Conservation (phyloP, 2,888 invertebrate species). For the Abrostola tripartita region DNA sequence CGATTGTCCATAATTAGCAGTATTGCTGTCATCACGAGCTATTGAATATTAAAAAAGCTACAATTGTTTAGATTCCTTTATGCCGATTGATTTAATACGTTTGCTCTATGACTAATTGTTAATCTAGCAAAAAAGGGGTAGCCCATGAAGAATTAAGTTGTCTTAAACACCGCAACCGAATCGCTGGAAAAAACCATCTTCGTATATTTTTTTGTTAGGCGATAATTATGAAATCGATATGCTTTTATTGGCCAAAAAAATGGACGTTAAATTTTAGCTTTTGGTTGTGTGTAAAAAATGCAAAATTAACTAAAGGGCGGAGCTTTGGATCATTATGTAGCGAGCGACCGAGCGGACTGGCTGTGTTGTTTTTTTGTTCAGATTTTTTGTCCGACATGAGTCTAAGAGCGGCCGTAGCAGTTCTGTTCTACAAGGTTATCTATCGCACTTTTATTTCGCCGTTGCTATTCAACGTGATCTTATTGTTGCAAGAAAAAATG, state of each 20-base stretch:
- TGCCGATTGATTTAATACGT: conserved; percentile 23
- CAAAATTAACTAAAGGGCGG: conserved; percentile 76
- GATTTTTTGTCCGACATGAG: conserved; percentile 77
- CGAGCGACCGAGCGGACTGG: conserved; percentile 73
- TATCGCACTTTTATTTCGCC: conserved; percentile 66
- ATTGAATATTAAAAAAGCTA: conserved; percentile 48
- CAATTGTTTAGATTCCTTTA: conserved; percentile 36
- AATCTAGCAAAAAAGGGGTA: conserved; percentile 51
- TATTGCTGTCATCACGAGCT: conserved; percentile 71
- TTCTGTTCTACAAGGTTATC: conserved; percentile 82
- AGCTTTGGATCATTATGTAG: conserved; percentile 81
- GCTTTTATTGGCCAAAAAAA: conserved; percentile 58
- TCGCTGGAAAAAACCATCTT: conserved; percentile 40
- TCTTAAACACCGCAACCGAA: conserved; percentile 50
- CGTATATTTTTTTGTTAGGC: conserved; percentile 39
- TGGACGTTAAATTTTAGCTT: conserved; percentile 62
- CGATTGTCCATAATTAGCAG: conserved; percentile 74
- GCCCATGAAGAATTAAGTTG: conserved; percentile 50
- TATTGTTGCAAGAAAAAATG: conserved; percentile 74
- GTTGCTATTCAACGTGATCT: conserved; percentile 74
- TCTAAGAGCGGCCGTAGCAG: conserved; percentile 73
- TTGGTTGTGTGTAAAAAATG: conserved; percentile 66
- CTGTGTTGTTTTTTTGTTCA: conserved; percentile 77
- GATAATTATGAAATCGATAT: conserved; percentile 71
- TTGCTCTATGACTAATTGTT: conserved; percentile 48